Conservation (phyloP, 1,140 invertebrate species). For the Drosophila navojoa region DNA sequence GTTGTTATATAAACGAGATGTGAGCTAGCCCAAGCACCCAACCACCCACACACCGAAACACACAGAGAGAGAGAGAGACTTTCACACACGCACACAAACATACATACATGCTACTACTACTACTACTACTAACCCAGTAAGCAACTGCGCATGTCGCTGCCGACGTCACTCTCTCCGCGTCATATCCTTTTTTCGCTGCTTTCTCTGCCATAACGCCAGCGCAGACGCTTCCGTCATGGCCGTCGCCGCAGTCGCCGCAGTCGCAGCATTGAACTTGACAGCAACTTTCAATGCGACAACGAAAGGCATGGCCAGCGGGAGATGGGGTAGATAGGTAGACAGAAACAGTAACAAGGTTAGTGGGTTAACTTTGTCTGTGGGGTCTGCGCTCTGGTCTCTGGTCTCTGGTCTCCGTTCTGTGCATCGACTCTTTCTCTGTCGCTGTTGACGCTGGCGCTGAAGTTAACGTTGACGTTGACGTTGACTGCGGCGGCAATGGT, state of each 20-base stretch:
- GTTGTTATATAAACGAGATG: constrained; percentile 75
- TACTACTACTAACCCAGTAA: constrained; percentile 54
- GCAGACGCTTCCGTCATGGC: constrained; percentile 31
- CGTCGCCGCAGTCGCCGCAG: constrained; percentile 16
- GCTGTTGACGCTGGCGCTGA: not conserved
- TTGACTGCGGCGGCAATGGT: not conserved
- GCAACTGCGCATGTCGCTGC: constrained; percentile 63
- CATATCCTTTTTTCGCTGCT: constrained; percentile 50
- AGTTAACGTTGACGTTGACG: constrained; percentile 12
- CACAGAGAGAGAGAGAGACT: not conserved
- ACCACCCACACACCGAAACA: not conserved
- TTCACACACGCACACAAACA: not conserved
- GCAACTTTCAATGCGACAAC: constrained; percentile 51
- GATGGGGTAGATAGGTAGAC: not conserved
- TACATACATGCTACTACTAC: not conserved
- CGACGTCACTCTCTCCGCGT: constrained; percentile 39
- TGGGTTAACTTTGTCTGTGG: constrained; percentile 67
- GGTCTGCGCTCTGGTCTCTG: constrained; percentile 21
- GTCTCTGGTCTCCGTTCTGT: constrained; percentile 3
- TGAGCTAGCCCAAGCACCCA: constrained; percentile 18
- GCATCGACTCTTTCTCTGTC: constrained; percentile 36
- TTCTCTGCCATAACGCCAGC: constrained; percentile 44
- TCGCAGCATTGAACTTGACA: constrained; percentile 72
- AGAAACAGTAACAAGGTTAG: constrained; percentile 70
- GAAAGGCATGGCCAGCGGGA: not conserved